Conservation (phyloP, 1,140 invertebrate genomes). For the Phocides pigmalion region DNA sequence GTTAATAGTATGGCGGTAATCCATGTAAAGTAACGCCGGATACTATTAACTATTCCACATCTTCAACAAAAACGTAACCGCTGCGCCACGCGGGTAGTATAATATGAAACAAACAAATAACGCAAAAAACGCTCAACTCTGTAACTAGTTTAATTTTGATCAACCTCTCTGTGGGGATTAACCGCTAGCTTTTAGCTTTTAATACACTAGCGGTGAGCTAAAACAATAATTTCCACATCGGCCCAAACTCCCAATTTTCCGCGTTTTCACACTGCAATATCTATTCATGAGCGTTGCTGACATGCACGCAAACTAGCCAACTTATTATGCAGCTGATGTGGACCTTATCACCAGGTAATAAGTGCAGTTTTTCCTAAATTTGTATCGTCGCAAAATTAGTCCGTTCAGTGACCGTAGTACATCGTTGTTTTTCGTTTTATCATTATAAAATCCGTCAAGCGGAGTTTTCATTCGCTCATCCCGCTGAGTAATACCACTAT, state of each 20-base stretch:
- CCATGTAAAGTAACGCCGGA: too few species aligned
- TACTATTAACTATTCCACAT: too few species aligned
- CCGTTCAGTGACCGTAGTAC: too few species aligned
- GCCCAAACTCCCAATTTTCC: constrained; percentile 58
- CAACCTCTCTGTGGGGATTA: constrained; percentile 7
- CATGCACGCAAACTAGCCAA: constrained; percentile 36
- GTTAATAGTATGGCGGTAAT: too few species aligned
- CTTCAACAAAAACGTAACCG: too few species aligned
- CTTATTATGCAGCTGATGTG: constrained; percentile 11
- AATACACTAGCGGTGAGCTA: constrained; percentile 30
- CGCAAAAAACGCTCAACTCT: not conserved
- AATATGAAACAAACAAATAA: too few species aligned
- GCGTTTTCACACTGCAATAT: constrained; percentile 66
- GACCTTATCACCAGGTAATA: constrained; percentile 20
- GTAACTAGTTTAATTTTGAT: not conserved
- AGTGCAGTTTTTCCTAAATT: constrained; percentile 9
- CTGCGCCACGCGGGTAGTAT: too few species aligned
- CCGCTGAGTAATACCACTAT: constrained; percentile 28
- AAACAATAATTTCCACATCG: constrained; percentile 57
- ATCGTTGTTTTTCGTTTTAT: constrained; percentile 36
- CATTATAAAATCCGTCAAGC: constrained; percentile 28
- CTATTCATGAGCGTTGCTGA: constrained; percentile 65
- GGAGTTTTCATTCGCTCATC: constrained; percentile 32
- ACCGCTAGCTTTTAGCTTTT: constrained; percentile 39
- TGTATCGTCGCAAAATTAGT: constrained; percentile 11